phyloP scores from a whole-genome alignment of 2,888 invertebrate genomes.

The Pyrochroa serraticornis region DNA sequence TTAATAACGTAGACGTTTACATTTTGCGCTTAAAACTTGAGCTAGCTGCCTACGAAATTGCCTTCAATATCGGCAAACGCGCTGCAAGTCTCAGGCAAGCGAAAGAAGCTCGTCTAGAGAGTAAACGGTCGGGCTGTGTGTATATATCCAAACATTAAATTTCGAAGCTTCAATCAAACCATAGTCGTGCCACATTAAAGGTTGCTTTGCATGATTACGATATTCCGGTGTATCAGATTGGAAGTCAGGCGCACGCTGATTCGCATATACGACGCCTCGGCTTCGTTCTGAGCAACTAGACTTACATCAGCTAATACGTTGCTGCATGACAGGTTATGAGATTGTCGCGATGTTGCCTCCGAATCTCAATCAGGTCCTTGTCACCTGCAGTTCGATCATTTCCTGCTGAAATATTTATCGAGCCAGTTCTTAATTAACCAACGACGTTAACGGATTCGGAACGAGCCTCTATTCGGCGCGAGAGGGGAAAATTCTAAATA shows the following conservation, averaged over 20 bases:
- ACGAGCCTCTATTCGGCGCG: not conserved
- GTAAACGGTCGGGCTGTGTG: constrained; percentile 11
- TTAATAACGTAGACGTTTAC: constrained; percentile 28
- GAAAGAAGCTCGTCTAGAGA: constrained; percentile 28
- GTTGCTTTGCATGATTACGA: constrained; percentile 28
- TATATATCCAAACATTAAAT: constrained; percentile 26
- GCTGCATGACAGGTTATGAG: constrained; percentile 27
- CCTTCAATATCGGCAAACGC: constrained; percentile 25
- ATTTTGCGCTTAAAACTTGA: constrained; percentile 23
- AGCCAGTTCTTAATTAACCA: no score
- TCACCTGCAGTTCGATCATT: constrained; percentile 27
- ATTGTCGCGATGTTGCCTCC: constrained; percentile 25
- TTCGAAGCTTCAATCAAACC: constrained; percentile 31
- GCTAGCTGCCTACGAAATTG: constrained; percentile 7
- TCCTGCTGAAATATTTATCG: not conserved
- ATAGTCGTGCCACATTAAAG: constrained; percentile 30
- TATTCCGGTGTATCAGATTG: constrained; percentile 26
- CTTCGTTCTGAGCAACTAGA: constrained; percentile 19
- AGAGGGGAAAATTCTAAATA: not conserved
- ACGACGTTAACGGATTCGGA: not conserved
- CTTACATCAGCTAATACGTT: constrained; percentile 20
- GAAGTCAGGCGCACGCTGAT: constrained; percentile 27
- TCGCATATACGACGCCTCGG: constrained; percentile 9
- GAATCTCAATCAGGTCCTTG: constrained; percentile 28
- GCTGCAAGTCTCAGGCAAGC: constrained; percentile 15